Conservation (phyloP, 1,140 invertebrate genomes). For the Macrobrachium rosenbergii region DNA sequence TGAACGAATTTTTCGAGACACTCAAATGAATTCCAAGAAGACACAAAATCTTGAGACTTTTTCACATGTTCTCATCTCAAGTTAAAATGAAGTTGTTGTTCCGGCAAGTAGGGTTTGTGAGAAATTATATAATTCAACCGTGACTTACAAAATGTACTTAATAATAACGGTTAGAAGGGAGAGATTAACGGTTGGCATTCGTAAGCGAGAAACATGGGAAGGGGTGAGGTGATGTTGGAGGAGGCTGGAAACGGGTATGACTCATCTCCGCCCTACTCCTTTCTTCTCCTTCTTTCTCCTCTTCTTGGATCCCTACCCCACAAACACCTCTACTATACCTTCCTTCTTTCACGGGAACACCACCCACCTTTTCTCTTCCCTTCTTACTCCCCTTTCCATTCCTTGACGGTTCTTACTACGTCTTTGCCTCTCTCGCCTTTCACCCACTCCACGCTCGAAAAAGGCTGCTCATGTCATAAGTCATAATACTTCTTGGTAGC, state of each 20-base stretch:
- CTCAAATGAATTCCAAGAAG: no score
- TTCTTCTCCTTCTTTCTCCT: background rate
- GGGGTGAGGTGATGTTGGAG: background rate
- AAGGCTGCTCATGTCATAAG: no score
- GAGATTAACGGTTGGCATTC: background rate
- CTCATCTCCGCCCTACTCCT: background rate
- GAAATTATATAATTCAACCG: no score
- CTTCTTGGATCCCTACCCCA: background rate
- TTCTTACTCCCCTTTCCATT: background rate
- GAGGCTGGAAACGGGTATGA: background rate
- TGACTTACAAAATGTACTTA: no score
- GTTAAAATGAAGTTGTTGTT: no score
- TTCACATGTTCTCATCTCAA: no score
- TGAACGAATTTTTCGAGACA: no score
- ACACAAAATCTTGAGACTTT: no score
- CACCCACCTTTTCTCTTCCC: background rate
- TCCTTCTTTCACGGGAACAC: background rate
- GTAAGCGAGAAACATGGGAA: conserved; percentile 1
- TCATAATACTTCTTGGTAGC: no score
- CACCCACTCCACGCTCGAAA: background rate
- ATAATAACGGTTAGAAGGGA: no score
- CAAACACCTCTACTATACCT: background rate
- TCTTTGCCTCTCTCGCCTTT: background rate
- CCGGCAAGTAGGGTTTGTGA: no score
- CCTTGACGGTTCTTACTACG: background rate